Evolutionary conservation across 2,113 vertebrate genomes (phyloP).

Genomic region (Pelecanus crispus): DNA sequence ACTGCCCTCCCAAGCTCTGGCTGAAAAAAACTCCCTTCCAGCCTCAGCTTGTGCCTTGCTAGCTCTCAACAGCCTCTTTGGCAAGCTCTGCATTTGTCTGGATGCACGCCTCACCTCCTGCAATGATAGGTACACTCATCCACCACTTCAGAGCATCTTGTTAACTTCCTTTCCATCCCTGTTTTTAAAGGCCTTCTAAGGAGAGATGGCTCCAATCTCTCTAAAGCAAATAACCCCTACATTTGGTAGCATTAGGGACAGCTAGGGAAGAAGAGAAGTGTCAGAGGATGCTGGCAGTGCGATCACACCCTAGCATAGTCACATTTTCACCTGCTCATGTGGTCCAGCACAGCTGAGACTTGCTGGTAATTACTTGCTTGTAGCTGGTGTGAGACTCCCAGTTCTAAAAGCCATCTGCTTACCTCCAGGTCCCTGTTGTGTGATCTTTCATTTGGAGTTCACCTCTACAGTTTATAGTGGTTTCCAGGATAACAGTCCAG

Average conservation of each 20-base stretch:
- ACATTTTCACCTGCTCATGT: conserved; percentile 61
- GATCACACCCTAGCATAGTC: conserved; percentile 40
- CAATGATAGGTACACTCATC: background rate
- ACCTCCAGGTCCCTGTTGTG: background rate
- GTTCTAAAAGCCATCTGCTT: conserved; percentile 52
- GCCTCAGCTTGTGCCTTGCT: background rate
- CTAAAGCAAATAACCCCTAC: background rate
- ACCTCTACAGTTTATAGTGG: background rate
- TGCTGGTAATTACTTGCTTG: conserved; percentile 54
- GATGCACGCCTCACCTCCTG: background rate
- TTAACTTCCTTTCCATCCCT: conserved; percentile 6
- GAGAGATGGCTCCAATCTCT: background rate
- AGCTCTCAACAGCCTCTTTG: background rate
- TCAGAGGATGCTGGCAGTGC: conserved; percentile 40
- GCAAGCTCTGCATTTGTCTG: background rate
- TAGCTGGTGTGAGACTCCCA: conserved; percentile 25
- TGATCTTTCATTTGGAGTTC: conserved; percentile 39
- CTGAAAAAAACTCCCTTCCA: background rate
- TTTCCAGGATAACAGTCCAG: background rate
- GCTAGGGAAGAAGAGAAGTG: background rate
- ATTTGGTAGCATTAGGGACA: background rate
- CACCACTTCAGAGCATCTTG: conserved; percentile 9
- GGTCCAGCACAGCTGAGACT: conserved; percentile 57
- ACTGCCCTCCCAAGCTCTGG: background rate
- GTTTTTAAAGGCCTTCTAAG: background rate